Evolutionary conservation across 2,113 vertebrate genomes (phyloP).

Genomic region (Eulemur macaco): DNA sequence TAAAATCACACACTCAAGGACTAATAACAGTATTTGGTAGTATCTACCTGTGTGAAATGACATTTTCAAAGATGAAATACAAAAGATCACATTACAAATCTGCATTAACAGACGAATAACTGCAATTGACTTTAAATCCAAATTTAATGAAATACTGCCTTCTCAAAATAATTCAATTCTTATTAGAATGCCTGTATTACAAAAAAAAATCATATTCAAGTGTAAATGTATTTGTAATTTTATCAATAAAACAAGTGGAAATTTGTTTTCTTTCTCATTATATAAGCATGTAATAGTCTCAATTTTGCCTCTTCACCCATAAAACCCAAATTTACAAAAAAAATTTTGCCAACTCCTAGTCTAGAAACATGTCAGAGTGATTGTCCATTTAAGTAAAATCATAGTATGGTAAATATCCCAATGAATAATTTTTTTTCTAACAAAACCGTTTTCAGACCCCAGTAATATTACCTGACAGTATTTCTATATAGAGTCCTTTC

Average conservation of each 20-base stretch:
- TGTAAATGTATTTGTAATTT: constrained; percentile 14
- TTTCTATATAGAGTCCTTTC: not conserved
- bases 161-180: constrained; percentile 5
- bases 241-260: not conserved
- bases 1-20: not conserved
- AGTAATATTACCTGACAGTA: not conserved
- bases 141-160: not conserved
- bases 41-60: not conserved
- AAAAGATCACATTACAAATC: not conserved
- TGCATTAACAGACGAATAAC: not conserved
- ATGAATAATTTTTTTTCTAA: not conserved
- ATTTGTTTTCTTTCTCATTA: not conserved
- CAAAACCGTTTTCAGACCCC: not conserved
- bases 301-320: not conserved
- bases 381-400: not conserved
- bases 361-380: not conserved
- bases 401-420: not conserved
- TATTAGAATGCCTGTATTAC: not conserved
- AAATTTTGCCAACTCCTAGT: not conserved
- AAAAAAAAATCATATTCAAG: not conserved
- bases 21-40: not conserved
- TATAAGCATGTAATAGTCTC: not conserved
- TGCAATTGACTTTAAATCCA: not conserved
- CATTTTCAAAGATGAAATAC: not conserved
- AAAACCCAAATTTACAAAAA: not conserved